A percentile compares a stretch with the other conserved stretches of the same genome.
phyloP scores from a whole-genome alignment of 2,113 vertebrate genomes.

The Cyphomyrus discorhynchus region DNA sequence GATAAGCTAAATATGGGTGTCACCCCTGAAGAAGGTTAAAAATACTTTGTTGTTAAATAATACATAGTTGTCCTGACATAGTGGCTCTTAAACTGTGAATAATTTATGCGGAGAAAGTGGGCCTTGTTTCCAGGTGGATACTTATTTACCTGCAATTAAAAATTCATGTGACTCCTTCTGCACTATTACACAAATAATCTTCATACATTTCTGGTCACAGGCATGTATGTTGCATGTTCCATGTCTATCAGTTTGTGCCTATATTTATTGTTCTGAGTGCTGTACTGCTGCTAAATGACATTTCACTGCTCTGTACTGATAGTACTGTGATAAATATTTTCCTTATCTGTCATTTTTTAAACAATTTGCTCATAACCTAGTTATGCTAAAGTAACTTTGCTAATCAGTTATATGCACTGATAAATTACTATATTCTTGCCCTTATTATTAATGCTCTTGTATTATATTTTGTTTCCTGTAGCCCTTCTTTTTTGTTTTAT shows the following conservation, averaged over 20 bases:
- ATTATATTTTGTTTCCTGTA: background rate
- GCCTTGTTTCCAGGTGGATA: background rate
- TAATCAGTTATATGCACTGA: background rate
- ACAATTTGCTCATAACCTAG: background rate
- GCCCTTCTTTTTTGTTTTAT: background rate
- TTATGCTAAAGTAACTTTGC: background rate
- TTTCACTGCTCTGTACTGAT: background rate
- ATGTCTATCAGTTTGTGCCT: background rate
- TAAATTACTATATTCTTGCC: background rate
- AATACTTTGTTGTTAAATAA: constrained; percentile 28
- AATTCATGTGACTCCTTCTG: background rate
- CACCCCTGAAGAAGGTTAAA: constrained; percentile 13
- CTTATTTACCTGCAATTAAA: background rate
- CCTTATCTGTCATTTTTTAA: background rate
- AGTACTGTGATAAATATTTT: background rate
- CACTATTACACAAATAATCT: background rate
- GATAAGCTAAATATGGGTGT: background rate
- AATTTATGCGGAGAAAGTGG: constrained; percentile 37
- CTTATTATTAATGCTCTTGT: background rate
- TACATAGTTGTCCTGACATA: constrained; percentile 26
- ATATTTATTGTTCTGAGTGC: background rate
- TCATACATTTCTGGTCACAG: background rate
- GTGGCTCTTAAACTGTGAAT: constrained; percentile 30
- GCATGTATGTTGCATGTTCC: background rate
- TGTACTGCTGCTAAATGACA: background rate